phyloP scores from a whole-genome alignment of 2,888 invertebrate genomes.

The Pecten maximus region DNA sequence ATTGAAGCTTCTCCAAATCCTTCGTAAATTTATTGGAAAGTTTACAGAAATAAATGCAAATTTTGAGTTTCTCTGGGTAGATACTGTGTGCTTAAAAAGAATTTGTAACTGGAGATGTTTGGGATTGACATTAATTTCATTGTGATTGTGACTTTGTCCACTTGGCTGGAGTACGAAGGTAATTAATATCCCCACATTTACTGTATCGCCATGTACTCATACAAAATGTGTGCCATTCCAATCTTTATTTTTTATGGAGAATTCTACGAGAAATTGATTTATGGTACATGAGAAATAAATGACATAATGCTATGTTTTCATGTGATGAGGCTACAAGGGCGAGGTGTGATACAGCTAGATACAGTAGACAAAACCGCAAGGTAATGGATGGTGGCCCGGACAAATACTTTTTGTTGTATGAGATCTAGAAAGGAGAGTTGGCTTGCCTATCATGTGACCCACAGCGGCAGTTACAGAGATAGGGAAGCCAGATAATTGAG shows the following conservation, averaged over 20 bases:
- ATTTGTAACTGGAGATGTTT: not conserved
- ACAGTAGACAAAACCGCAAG: not conserved
- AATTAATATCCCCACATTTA: not conserved
- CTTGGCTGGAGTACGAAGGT: not conserved
- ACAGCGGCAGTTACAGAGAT: not conserved
- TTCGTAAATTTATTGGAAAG: not conserved
- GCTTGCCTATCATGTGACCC: slow-evolving; percentile 20
- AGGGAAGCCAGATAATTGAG: slow-evolving; percentile 27
- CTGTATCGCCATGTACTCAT: not conserved
- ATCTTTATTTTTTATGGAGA: not conserved
- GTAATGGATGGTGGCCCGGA: not conserved
- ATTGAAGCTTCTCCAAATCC: not conserved
- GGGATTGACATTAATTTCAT: not conserved
- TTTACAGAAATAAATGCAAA: not conserved
- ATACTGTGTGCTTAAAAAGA: not conserved
- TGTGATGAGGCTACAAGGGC: not conserved
- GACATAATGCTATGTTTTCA: slow-evolving; percentile 1
- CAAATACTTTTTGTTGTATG: slow-evolving; percentile 5
- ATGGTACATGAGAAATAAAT: not conserved
- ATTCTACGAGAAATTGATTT: not conserved
- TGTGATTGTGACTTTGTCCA: not conserved
- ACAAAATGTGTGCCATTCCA: not conserved
- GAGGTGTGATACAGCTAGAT: not conserved
- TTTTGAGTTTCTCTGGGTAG: not conserved
- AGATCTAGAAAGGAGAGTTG: not conserved